Conservation (phyloP, 2,797 vertebrate species). For the Fistularia tabacaria region DNA sequence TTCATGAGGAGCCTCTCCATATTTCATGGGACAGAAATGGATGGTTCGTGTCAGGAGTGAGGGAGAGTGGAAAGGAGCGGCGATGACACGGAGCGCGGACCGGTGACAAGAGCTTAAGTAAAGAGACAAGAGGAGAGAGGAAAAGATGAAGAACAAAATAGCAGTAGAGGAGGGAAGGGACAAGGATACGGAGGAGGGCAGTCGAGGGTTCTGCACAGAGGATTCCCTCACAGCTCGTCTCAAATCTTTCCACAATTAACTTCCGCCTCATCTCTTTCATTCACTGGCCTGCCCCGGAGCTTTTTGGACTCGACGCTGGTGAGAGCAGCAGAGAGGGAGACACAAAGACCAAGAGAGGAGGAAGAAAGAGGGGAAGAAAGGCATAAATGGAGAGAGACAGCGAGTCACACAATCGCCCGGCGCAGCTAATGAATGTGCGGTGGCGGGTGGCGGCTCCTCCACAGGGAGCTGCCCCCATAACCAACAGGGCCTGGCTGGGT, state of each 20-base stretch:
- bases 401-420: conserved; percentile 45
- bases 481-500: conserved; percentile 65
- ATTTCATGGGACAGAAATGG: conserved; percentile 74
- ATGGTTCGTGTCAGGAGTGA: conserved; percentile 65
- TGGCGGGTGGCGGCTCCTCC: conserved; percentile 61
- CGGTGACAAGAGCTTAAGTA: conserved; percentile 23
- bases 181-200: conserved; percentile 3
- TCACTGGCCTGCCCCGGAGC: conserved; percentile 25
- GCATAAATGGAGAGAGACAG: conserved; percentile 33
- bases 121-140: conserved; percentile 10
- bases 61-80: conserved; percentile 30
- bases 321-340: too few relatives aligned
- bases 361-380: conserved; percentile 23
- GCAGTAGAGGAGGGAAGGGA: background rate
- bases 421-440: conserved; percentile 70
- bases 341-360: conserved; percentile 25
- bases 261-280: conserved; percentile 48
- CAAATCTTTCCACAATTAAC: conserved; percentile 49
- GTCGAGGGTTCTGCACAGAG: conserved; percentile 27
- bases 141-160: conserved; percentile 11
- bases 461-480: conserved; percentile 72
- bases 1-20: conserved; percentile 73
- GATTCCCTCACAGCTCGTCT: conserved; percentile 46
- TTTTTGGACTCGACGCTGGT: conserved; percentile 49
- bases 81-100: conserved; percentile 17